Percentiles rank a stretch among this genome's conserved stretches.
phyloP scores from a whole-genome alignment of 2,797 vertebrate genomes.

The Danio albolineatus region DNA sequence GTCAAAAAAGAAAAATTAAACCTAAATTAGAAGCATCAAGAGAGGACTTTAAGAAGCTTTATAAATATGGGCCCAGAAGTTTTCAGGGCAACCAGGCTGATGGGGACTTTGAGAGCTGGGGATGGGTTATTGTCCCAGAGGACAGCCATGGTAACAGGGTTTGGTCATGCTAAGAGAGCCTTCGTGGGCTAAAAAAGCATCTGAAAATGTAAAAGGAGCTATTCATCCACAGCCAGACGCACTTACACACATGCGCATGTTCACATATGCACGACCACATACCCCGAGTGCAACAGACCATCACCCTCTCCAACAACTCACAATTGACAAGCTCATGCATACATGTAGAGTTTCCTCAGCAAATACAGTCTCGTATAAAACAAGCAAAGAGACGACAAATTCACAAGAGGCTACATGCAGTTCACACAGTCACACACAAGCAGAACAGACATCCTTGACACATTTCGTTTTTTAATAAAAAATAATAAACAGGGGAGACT shows the following conservation, averaged over 20 bases:
- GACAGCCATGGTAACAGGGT: constrained; percentile 43
- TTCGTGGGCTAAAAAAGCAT: constrained; percentile 40
- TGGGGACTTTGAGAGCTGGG: not conserved
- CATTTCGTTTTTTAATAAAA: not conserved
- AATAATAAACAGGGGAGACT: not conserved
- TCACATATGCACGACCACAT: constrained; percentile 22
- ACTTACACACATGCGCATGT: constrained; percentile 36
- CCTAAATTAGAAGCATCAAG: no score
- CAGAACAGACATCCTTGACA: not conserved
- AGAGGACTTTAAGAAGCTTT: no score
- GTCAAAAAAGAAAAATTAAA: no score
- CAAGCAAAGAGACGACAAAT: constrained; percentile 13
- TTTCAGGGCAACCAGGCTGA: not conserved
- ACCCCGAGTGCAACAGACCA: constrained; percentile 41
- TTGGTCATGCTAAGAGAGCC: constrained; percentile 32
- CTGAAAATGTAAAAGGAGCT: constrained; percentile 45
- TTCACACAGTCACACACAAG: not conserved
- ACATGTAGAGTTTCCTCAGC: constrained; percentile 16
- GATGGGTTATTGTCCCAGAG: constrained; percentile 7
- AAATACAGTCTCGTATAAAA: constrained; percentile 25
- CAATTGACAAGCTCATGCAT: constrained; percentile 37
- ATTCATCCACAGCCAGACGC: constrained; percentile 51
- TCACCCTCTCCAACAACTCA: constrained; percentile 35
- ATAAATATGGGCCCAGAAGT: not conserved
- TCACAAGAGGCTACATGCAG: not conserved